These are phyloP conservation scores for Rhea americana DNA, from an alignment of 2,113 vertebrate genomes.

Conservation along the genomic window DNA sequence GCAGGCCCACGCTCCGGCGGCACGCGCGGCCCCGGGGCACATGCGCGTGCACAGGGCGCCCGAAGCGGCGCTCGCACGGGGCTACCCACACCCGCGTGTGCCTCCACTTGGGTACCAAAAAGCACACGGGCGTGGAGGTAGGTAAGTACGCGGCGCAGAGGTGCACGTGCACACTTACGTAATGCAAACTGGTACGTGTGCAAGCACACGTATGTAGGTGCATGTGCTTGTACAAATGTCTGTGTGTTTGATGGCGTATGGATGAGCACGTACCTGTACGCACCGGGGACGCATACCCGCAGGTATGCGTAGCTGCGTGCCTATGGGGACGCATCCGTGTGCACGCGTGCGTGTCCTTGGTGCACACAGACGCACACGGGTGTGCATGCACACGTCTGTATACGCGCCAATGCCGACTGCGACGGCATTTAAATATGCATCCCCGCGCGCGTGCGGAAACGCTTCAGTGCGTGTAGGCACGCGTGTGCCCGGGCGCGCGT, in stretches of 20 bases:
- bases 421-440: no score
- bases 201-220: accelerated
- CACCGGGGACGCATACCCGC: not conserved
- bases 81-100: no score
- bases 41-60: no score
- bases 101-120: no score
- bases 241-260: no score
- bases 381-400: no score
- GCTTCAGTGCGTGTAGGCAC: not conserved
- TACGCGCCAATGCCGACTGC: not conserved
- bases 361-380: no score
- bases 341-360: no score
- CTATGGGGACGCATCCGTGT: not conserved
- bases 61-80: no score
- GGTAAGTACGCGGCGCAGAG: accelerated
- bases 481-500: accelerated
- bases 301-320: accelerated
- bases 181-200: accelerated
- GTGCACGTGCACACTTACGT: accelerated
- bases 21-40: no score
- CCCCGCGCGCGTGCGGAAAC: not conserved
- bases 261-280: accelerated
- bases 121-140: not conserved
- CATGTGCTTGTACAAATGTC: accelerated
- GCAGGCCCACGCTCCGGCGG: no score